A percentile compares a stretch with the other conserved stretches of the same genome.
These are phyloP conservation scores for Cichladusa arquata DNA, from an alignment of 2,113 vertebrate genomes.

Conservation along the genomic window DNA sequence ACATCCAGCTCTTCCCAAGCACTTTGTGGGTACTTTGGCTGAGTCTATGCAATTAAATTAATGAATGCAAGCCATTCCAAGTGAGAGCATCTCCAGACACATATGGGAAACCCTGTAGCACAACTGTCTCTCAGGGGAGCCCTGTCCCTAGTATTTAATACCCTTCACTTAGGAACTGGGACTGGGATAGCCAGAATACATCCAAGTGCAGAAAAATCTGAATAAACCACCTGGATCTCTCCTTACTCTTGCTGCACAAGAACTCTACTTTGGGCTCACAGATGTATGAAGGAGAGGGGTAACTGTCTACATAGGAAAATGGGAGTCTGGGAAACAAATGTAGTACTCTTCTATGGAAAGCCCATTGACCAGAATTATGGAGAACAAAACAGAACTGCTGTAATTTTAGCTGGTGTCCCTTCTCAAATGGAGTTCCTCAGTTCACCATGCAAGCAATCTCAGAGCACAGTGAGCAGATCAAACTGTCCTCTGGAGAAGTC, in stretches of 20 bases:
- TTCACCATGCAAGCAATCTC: neutral
- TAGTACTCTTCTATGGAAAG: neutral
- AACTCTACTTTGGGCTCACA: neutral
- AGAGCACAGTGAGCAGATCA: neutral
- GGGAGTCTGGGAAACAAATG: neutral
- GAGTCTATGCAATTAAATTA: neutral
- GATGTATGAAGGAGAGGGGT: neutral
- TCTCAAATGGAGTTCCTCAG: neutral
- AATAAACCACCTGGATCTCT: neutral
- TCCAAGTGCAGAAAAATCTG: neutral
- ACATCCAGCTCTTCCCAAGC: accelerated
- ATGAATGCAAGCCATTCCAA: neutral
- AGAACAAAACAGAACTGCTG: neutral
- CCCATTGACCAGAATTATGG: neutral
- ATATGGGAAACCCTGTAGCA: neutral
- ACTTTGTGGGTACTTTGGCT: neutral
- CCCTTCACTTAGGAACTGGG: neutral
- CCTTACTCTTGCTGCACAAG: neutral
- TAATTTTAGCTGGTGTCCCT: neutral
- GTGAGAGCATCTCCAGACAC: neutral
- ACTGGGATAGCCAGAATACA: neutral
- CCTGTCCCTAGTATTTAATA: neutral
- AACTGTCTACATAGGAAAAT: neutral
- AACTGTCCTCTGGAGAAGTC: neutral
- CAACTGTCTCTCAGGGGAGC: neutral